Percentiles rank a stretch among this genome's conserved stretches.
phyloP scores from a whole-genome alignment of 2,888 invertebrate species.

The Pterostichus niger region DNA sequence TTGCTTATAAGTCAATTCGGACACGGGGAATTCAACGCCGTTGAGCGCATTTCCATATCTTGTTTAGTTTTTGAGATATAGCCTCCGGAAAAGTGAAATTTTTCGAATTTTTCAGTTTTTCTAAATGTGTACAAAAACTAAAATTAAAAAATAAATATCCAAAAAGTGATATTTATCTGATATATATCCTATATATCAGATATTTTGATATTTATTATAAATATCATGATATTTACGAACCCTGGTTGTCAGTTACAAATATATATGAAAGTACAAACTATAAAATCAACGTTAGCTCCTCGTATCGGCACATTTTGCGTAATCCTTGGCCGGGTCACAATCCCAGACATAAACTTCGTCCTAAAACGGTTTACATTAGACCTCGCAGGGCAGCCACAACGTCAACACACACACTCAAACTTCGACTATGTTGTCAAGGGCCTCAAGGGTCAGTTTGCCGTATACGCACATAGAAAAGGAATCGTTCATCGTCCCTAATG shows the following conservation, averaged over 20 bases:
- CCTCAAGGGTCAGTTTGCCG: neutral
- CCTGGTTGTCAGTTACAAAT: neutral
- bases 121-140: too few relatives aligned
- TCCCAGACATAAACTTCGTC: slow-evolving; percentile 53
- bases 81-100: too few relatives aligned
- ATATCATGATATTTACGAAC: neutral
- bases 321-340: slow-evolving; percentile 8
- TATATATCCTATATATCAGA: too few relatives aligned
- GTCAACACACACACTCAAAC: neutral
- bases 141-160: too few relatives aligned
- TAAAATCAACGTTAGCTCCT: neutral
- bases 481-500: slow-evolving; percentile 33
- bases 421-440: neutral
- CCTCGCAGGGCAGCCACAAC: slow-evolving; percentile 28
- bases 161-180: too few relatives aligned
- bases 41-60: too few relatives aligned
- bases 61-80: too few relatives aligned
- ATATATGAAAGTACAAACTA: neutral
- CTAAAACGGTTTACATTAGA: slow-evolving; percentile 56
- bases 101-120: too few relatives aligned
- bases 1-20: too few relatives aligned
- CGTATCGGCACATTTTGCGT: slow-evolving; percentile 29
- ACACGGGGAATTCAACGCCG: too few relatives aligned
- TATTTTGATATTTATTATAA: too few relatives aligned
- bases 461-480: slow-evolving; percentile 2